Percentiles rank a stretch among this genome's conserved stretches.
phyloP scores from a whole-genome alignment of 2,797 vertebrate genomes.

The Danio aesculapii region DNA sequence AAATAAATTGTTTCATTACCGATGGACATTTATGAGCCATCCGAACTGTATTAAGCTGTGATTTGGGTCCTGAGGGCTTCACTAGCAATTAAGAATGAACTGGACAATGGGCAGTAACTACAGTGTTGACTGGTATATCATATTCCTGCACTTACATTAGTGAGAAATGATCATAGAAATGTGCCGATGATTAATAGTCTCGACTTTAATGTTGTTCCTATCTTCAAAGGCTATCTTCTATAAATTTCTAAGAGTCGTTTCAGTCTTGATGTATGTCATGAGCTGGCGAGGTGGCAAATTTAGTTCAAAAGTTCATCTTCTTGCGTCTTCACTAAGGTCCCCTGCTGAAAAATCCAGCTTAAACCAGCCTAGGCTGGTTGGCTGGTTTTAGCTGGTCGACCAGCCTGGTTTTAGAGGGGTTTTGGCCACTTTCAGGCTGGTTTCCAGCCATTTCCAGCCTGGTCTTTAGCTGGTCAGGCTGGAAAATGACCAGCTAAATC shows the following conservation, averaged over 20 bases:
- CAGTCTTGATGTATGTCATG: not conserved
- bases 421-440: too few relatives aligned
- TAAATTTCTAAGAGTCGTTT: not conserved
- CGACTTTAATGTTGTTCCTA: not conserved
- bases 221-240: not conserved
- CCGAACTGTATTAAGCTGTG: conserved; percentile 11
- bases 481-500: too few relatives aligned
- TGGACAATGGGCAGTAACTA: conserved; percentile 9
- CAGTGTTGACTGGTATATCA: not conserved
- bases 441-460: too few relatives aligned
- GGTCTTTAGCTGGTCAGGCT: too few relatives aligned
- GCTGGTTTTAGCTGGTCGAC: too few relatives aligned
- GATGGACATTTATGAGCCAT: conserved; percentile 48
- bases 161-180: not conserved
- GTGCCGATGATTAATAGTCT: not conserved
- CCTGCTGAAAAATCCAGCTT: too few relatives aligned
- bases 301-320: conserved; percentile 1
- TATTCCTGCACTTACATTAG: not conserved
- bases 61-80: conserved; percentile 20
- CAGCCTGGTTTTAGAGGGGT: too few relatives aligned
- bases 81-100: conserved; percentile 30
- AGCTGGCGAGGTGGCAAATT: not conserved
- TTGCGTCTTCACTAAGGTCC: conserved; percentile 5
- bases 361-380: too few relatives aligned
- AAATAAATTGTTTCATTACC: conserved; percentile 58